Evolutionary conservation across 2,113 vertebrate species (phyloP).

Genomic region (Bubo scandiacus): DNA sequence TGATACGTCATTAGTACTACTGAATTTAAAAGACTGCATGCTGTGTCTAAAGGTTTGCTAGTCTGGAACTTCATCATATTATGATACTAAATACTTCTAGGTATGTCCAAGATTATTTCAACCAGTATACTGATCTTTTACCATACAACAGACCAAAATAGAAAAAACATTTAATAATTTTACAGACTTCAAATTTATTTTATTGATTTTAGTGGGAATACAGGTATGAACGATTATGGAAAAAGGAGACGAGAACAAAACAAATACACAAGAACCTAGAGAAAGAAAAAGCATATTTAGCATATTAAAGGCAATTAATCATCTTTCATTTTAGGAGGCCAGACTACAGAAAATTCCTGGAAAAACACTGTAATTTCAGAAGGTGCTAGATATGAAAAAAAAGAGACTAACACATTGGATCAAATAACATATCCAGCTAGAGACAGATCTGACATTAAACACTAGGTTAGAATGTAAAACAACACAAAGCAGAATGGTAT

Average conservation of each 20-base stretch:
- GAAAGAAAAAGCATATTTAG: not conserved
- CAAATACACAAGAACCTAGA: not conserved
- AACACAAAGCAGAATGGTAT: not conserved
- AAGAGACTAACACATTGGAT: not conserved
- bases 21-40: not conserved
- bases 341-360: not conserved
- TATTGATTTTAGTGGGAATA: not conserved
- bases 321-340: not conserved
- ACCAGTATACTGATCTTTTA: not conserved
- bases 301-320: not conserved
- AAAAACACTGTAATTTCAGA: slow-evolving; percentile 42
- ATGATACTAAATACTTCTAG: not conserved
- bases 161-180: not conserved
- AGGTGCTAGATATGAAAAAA: not conserved
- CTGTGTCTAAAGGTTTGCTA: not conserved
- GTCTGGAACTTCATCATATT: not conserved
- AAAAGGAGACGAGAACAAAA: not conserved
- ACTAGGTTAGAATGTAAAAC: not conserved
- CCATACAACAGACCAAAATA: not conserved
- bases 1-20: no score
- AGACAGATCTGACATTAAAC: not conserved
- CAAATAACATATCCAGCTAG: slow-evolving; percentile 4
- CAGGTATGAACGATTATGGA: not conserved
- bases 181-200: not conserved
- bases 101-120: not conserved